These are phyloP conservation scores for Pseudomugil tenellus DNA, from an alignment of 2,797 vertebrate genomes.

Conservation along the genomic window DNA sequence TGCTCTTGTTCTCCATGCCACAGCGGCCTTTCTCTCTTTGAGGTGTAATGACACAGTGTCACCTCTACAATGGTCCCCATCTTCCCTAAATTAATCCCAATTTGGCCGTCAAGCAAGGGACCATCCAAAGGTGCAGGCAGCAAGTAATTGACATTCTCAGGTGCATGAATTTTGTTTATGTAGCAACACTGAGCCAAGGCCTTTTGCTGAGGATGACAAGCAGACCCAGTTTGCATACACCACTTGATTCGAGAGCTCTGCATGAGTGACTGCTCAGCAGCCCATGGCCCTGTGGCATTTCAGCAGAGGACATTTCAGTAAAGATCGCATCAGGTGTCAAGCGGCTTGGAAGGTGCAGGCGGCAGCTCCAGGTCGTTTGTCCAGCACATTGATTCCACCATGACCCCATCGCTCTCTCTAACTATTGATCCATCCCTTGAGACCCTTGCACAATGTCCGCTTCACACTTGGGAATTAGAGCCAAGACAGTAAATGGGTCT, in stretches of 20 bases:
- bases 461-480: constrained; percentile 58
- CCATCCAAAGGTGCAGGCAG: constrained; percentile 61
- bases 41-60: constrained; percentile 70
- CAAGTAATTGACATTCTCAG: constrained; percentile 81
- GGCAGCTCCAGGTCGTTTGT: constrained; percentile 77
- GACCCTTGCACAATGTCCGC: constrained; percentile 68
- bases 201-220: constrained; percentile 68
- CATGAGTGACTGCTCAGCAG: constrained; percentile 79
- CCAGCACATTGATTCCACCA: constrained; percentile 73
- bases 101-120: constrained; percentile 73
- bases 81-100: constrained; percentile 80
- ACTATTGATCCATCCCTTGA: constrained; percentile 75
- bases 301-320: constrained; percentile 77
- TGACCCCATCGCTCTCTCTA: constrained; percentile 72
- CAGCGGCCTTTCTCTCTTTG: constrained; percentile 50
- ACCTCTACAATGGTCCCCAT: constrained; percentile 72
- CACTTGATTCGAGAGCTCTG: constrained; percentile 68
- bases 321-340: constrained; percentile 79
- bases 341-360: constrained; percentile 61
- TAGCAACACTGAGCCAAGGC: constrained; percentile 70
- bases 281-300: constrained; percentile 78
- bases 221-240: constrained; percentile 67
- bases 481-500: constrained; percentile 48
- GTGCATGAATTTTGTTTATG: constrained; percentile 78
- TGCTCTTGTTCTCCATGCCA: constrained; percentile 61